A percentile compares a stretch with the other conserved stretches of the same genome.
These are phyloP conservation scores for Mesorhabditis sp. DNA, from an alignment of 2,888 invertebrate genomes.

Conservation along the genomic window DNA sequence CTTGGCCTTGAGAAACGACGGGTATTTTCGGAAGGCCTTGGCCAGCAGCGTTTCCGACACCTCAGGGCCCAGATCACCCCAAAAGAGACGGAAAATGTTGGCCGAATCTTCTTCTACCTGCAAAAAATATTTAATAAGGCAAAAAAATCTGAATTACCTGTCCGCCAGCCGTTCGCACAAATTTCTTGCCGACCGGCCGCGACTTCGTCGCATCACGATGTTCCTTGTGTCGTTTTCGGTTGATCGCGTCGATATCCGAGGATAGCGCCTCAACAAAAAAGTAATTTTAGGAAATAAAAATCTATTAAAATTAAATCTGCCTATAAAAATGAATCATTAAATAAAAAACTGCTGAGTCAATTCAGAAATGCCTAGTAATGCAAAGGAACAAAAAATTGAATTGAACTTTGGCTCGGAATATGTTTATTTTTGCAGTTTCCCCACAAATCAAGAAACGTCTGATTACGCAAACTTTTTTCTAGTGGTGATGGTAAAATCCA, in stretches of 20 bases:
- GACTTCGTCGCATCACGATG: slow-evolving; percentile 17
- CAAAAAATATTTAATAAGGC: not conserved
- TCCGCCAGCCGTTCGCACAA: slow-evolving; percentile 52
- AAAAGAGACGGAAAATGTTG: slow-evolving; percentile 92
- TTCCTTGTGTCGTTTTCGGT: slow-evolving; percentile 42
- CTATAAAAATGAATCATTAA: too few relatives aligned
- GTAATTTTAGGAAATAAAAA: too few relatives aligned
- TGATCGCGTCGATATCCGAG: slow-evolving; percentile 49
- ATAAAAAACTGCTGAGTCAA: too few relatives aligned
- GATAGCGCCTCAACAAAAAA: slow-evolving; percentile 30
- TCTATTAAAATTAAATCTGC: too few relatives aligned
- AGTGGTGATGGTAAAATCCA: too few relatives aligned
- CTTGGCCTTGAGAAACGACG: slow-evolving; percentile 87
- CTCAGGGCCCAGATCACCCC: slow-evolving; percentile 99
- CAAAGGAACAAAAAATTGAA: too few relatives aligned
- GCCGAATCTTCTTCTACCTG: slow-evolving; percentile 91
- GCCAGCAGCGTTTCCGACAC: slow-evolving; percentile 96
- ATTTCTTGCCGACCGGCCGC: slow-evolving; percentile 42
- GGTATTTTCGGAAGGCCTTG: slow-evolving; percentile 79
- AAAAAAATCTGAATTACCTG: slow-evolving; percentile 27
- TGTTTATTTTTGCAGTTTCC: too few relatives aligned
- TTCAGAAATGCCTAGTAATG: too few relatives aligned
- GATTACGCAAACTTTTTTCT: too few relatives aligned
- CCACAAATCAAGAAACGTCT: too few relatives aligned
- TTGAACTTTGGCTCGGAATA: too few relatives aligned